Evolutionary conservation across 2,113 vertebrate species (phyloP).

Genomic region (Podocnemis expansa): DNA sequence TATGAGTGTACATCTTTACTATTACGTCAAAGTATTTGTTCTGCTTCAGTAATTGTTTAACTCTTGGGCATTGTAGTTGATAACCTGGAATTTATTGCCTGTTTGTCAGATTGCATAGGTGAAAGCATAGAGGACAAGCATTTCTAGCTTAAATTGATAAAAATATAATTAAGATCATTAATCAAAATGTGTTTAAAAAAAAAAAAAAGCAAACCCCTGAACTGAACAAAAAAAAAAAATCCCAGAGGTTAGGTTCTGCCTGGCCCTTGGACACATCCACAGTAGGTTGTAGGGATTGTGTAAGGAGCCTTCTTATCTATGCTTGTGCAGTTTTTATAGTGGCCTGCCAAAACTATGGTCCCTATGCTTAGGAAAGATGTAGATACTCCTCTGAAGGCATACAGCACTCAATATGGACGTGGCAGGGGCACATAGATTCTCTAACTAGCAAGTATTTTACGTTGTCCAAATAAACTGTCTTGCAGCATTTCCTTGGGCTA

Average conservation of each 20-base stretch:
- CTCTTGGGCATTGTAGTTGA: not conserved
- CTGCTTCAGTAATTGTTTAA: not conserved
- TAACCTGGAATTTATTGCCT: not conserved
- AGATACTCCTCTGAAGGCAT: not conserved
- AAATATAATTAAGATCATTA: not conserved
- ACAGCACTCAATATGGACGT: not conserved
- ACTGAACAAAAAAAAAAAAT: not conserved
- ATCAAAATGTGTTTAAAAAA: not conserved
- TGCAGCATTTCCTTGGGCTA: not conserved
- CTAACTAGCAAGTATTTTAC: not conserved
- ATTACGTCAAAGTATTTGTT: not conserved
- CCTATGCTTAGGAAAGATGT: not conserved
- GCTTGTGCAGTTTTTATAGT: not conserved
- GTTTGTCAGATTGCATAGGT: not conserved
- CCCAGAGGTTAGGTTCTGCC: not conserved
- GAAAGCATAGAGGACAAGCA: not conserved
- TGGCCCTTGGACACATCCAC: not conserved
- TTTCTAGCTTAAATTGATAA: not conserved
- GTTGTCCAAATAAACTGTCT: not conserved
- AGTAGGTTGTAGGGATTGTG: not conserved
- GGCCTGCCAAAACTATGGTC: not conserved
- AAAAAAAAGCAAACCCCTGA: not conserved
- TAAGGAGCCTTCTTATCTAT: not conserved
- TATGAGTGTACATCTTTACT: not conserved
- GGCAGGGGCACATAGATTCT: not conserved